Percentiles rank a stretch among this genome's conserved stretches.
Evolutionary conservation across 64 coral and sea anemone genomes (phyloP).

Genomic region (Pocillopora damicornis): DNA sequence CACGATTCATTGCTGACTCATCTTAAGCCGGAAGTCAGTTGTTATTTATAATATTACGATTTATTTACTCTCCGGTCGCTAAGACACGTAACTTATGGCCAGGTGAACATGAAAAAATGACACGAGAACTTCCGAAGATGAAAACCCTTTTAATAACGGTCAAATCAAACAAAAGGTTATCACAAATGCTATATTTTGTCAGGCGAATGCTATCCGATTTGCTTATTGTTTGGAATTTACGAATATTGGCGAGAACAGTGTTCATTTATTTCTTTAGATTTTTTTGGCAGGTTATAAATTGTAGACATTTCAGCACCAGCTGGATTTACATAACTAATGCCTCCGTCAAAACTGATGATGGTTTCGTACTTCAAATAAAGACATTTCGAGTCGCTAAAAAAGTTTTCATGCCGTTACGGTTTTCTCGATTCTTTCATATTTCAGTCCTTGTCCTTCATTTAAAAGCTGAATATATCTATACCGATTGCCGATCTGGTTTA

Average conservation of each 20-base stretch:
- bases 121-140: background rate
- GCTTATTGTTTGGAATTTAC: background rate
- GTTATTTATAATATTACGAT: background rate
- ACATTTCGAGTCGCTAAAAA: background rate
- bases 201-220: background rate
- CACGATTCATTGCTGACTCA: background rate
- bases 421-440: background rate
- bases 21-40: background rate
- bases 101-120: background rate
- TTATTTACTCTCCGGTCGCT: background rate
- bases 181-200: too few relatives aligned
- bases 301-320: background rate
- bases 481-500: too few relatives aligned
- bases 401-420: background rate
- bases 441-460: background rate
- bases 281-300: background rate
- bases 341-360: background rate
- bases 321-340: constrained; percentile 1
- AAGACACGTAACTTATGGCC: background rate
- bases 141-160: background rate
- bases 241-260: background rate
- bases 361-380: background rate
- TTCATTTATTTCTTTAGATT: background rate
- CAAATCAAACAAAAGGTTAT: too few relatives aligned
- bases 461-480: too few relatives aligned